Evolutionary conservation across 2,797 vertebrate genomes (phyloP), one percentile per base, ranked within the genome.

Genomic region (Gadopsis bispinosus): DNA sequence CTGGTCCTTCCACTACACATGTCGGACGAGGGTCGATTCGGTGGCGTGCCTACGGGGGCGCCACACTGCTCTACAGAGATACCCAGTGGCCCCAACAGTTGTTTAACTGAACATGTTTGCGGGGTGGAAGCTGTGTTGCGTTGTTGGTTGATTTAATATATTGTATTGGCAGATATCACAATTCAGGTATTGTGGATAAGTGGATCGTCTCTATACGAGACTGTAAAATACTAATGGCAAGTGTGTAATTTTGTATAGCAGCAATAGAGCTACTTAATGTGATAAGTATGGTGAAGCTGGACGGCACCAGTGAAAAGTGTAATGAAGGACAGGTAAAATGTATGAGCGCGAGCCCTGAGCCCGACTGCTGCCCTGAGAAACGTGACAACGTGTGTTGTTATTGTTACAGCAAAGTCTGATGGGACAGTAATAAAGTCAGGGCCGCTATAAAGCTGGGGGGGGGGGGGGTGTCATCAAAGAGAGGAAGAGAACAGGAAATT

Each of bases 401-500:
- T 83, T 79, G 79, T 80, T 74, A 55, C 74, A 54, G 47, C 51
- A 64, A 61, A 77, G 72, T 85, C 84, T 47, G 71, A 69, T 11
- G 75, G 71, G 79, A 61, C 61, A 41, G 78, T 77, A 80, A 86
- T 88, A 87, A 87, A 80, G 78, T 87, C 81, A 72, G 75, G 51
- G 63, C 83, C 82, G 81, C 88, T 81, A 85, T 81, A 79, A 67
- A 41, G 84, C 84, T 88, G 54, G 80, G 66, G 74, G 39, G 81
- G 35, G 33, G 72, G 39, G 81, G 35, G 33, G 72, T 51, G 56
- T 84, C 85, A 80, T 78, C 69, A 77, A 62, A 73, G 79, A 75
- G 47, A 75, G 41, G 31, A 39, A 60, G 67, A 74, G 78, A 58
- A 81, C 14, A 39, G 60, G 59, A 69, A 75, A 70, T 51, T 19